Evolutionary conservation across 2,888 invertebrate species (phyloP).

Genomic region (Lycophotia porphyrea): DNA sequence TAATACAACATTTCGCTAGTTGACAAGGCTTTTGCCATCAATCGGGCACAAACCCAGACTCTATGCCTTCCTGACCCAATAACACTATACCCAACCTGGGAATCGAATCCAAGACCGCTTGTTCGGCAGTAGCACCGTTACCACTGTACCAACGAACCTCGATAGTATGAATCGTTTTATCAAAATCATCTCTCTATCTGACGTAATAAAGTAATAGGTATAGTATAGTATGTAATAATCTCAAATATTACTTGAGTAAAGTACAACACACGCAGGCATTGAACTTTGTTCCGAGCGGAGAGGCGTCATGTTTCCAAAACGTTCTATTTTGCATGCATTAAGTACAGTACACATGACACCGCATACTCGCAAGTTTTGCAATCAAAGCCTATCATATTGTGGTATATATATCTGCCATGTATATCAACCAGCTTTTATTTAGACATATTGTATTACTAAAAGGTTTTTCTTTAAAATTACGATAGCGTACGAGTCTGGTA

Average conservation of each 20-base stretch:
- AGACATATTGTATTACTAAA: slow-evolving; percentile 47
- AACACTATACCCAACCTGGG: neutral
- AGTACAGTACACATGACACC: slow-evolving; percentile 66
- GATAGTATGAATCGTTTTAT: neutral
- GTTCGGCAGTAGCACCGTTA: neutral
- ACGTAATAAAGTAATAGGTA: neutral
- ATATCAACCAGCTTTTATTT: slow-evolving; percentile 57
- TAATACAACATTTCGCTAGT: neutral
- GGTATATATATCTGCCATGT: slow-evolving; percentile 34
- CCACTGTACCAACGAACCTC: neutral
- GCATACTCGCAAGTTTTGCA: slow-evolving; percentile 66
- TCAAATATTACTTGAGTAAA: slow-evolving; percentile 23
- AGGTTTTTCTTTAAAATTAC: slow-evolving; percentile 43
- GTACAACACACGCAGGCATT: slow-evolving; percentile 42
- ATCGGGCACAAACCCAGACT: neutral
- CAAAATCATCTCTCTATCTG: neutral
- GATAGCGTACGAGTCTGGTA: slow-evolving; percentile 4
- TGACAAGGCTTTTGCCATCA: neutral
- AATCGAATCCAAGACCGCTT: neutral
- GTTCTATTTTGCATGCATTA: slow-evolving; percentile 58
- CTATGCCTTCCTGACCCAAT: neutral
- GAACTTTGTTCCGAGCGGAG: slow-evolving; percentile 50
- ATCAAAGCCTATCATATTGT: slow-evolving; percentile 65
- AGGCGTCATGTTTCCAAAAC: slow-evolving; percentile 65
- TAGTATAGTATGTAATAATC: neutral